These are phyloP conservation scores for Diachasma alloeum DNA, from an alignment of 1,140 invertebrate genomes.

Conservation along the genomic window DNA sequence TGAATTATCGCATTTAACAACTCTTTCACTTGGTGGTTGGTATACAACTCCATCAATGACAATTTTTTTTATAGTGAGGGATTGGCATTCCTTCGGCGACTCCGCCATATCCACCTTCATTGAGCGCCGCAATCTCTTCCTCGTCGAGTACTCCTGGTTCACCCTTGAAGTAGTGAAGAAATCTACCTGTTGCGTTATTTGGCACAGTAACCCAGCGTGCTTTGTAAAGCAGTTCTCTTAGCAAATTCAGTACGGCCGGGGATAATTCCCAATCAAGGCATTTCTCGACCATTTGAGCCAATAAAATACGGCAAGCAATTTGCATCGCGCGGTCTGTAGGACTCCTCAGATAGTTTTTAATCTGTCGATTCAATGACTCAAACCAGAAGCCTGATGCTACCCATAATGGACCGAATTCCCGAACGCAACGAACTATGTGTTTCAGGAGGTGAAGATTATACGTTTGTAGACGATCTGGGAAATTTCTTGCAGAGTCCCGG, in stretches of 20 bases:
- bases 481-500: too few species aligned
- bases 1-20: not conserved
- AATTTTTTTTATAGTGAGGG: not conserved
- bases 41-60: too few species aligned
- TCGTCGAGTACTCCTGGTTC: not conserved
- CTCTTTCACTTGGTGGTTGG: not conserved
- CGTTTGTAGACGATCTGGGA: not conserved
- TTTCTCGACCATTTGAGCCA: not conserved
- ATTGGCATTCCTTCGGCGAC: not conserved
- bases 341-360: not conserved
- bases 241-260: not conserved
- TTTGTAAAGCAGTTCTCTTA: not conserved
- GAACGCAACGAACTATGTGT: not conserved
- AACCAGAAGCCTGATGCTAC: not conserved
- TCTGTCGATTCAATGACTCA: not conserved
- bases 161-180: not conserved
- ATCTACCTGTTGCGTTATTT: not conserved
- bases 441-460: not conserved
- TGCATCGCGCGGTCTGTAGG: not conserved
- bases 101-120: not conserved
- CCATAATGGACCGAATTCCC: not conserved
- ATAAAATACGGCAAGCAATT: not conserved
- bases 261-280: not conserved
- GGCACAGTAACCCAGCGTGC: not conserved
- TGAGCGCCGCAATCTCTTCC: not conserved